A percentile compares a stretch with the other conserved stretches of the same genome.
These are phyloP conservation scores for Oreohelix idahoensis DNA, from an alignment of 1,140 invertebrate species.

Conservation along the genomic window DNA sequence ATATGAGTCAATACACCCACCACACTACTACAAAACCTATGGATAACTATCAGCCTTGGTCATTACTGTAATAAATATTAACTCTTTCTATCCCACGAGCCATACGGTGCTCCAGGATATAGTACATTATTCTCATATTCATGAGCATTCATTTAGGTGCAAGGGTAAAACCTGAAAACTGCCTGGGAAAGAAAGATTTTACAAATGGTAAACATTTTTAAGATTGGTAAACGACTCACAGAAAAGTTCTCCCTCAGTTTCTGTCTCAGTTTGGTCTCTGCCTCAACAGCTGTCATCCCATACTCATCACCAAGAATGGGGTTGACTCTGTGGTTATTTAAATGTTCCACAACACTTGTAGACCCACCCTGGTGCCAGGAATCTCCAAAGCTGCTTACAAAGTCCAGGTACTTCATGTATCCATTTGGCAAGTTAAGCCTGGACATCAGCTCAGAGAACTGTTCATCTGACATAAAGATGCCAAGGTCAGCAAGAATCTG, in stretches of 20 bases:
- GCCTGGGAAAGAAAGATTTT: too few species aligned
- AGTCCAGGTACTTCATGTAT: slow-evolving; percentile 66
- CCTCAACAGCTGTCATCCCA: slow-evolving; percentile 66
- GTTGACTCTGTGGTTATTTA: slow-evolving; percentile 67
- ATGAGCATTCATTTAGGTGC: too few species aligned
- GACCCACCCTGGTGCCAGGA: slow-evolving; percentile 54
- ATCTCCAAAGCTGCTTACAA: slow-evolving; percentile 65
- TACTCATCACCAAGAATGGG: slow-evolving; percentile 65
- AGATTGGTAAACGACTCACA: slow-evolving; percentile 53
- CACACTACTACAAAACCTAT: too few species aligned
- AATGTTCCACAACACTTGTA: slow-evolving; percentile 25
- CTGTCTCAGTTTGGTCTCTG: slow-evolving; percentile 59
- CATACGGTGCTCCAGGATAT: too few species aligned
- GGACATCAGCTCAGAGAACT: slow-evolving; percentile 63
- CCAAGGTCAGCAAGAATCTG: slow-evolving; percentile 64
- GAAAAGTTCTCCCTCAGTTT: slow-evolving; percentile 71
- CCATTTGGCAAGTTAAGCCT: slow-evolving; percentile 63
- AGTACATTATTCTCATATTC: too few species aligned
- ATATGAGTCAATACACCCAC: too few species aligned
- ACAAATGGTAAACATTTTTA: slow-evolving; percentile 37
- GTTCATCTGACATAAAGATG: slow-evolving; percentile 65
- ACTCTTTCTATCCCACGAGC: too few species aligned
- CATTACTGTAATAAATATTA: too few species aligned
- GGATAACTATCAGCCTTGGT: too few species aligned
- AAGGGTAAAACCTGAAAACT: too few species aligned